Evolutionary conservation across 2,888 invertebrate species (phyloP), one percentile per base, ranked within the genome.

Genomic region (Sphaerophoria taeniata): DNA sequence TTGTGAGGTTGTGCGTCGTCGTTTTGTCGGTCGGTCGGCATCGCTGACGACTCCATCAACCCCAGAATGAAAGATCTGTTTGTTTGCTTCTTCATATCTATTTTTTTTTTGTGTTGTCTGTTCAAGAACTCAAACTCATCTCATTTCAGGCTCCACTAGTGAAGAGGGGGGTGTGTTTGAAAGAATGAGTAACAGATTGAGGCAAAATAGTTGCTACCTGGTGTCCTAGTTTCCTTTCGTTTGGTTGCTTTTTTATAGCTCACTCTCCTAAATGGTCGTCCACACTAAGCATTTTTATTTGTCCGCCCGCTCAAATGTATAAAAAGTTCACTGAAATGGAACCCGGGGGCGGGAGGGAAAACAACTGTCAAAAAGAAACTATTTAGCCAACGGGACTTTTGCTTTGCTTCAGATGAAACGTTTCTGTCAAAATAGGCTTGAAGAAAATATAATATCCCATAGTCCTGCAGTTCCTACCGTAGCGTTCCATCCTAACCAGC

Each of bases 131-230:
- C 69, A 70, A 24, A 53, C 67, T 55, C 81, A 16, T 60, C 63
- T 76, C 61, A 78, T 78, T 63, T 74, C 55, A 39, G 39, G n/a
- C 47, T 60, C 31, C 49, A 51, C 53, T 24, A 16, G 45, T 31
- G 36, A 49, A 12, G 39, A 24, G 24, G 1, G 24, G 24, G 24
- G 2, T 24, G 24, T 2, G 24, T 24, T 2, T 24, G 24, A 24
- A 24, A 24, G 60, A 34, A 45, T 53, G 56, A 61, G 58, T 70
- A 65, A 47, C 71, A 31, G 78, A 84, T 75, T 80, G 75, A 75
- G 58, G 84, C 56, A 49, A 71, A 79, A 84, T 61, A 78, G 65
- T 67, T 75, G 71, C 75, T 84, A 80, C 84, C 80, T 84, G 71
- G 69, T 84, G 84, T 55, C 80, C 84, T 80, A 84, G 72, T 80